Conservation (phyloP, 2,888 invertebrate genomes). For the Epinotia brunnichana region DNA sequence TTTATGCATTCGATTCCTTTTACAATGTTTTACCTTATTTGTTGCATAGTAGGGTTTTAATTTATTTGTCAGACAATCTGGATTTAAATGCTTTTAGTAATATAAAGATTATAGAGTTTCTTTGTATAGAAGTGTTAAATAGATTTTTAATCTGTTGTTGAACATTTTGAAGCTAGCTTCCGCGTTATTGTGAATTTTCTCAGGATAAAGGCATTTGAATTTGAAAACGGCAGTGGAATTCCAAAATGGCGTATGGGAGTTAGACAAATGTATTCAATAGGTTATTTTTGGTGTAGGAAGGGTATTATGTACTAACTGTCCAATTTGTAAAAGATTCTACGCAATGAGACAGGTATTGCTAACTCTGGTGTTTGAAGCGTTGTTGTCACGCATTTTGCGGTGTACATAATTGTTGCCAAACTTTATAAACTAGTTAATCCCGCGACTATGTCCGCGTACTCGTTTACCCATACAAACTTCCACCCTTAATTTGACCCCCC, state of each 20-base stretch:
- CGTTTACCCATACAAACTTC: too few relatives aligned
- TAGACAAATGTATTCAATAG: background rate
- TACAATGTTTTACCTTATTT: background rate
- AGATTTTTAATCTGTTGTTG: conserved; percentile 14
- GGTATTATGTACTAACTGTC: too few relatives aligned
- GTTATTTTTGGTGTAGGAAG: background rate
- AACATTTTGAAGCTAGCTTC: background rate
- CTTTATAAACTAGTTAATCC: too few relatives aligned
- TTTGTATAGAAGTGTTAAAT: conserved; percentile 13
- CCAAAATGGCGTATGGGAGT: conserved; percentile 3
- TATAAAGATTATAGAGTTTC: background rate
- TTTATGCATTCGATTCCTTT: background rate
- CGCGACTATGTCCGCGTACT: too few relatives aligned
- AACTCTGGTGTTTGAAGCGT: too few relatives aligned
- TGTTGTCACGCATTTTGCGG: too few relatives aligned
- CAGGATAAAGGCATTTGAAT: background rate
- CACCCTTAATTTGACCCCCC: too few relatives aligned
- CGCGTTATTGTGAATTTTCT: background rate
- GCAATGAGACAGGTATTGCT: background rate
- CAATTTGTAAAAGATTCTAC: background rate
- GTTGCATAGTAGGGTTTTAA: background rate
- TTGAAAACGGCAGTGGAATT: background rate
- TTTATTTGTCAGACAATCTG: background rate
- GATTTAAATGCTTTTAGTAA: background rate
- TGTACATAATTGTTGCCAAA: too few relatives aligned